Base-by-base conservation (phyloP, 2,888 invertebrate species). In the Brenthis hecate region DNA sequence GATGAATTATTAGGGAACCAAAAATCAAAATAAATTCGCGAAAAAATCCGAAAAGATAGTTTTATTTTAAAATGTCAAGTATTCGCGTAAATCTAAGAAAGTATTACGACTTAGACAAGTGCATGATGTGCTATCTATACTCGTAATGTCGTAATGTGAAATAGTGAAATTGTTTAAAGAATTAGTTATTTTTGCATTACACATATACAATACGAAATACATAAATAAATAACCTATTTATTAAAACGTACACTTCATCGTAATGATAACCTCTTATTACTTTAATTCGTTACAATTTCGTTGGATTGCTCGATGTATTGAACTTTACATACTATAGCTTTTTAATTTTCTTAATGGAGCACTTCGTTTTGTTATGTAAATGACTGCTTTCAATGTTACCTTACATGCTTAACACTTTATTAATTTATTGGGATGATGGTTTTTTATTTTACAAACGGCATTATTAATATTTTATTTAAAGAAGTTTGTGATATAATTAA, bases 311-410 rank as follows among this genome's bases (percentile, higher is more conserved):
- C 14, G n/a, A 56, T 57, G 8, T 53, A 36, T 68, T 56, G 16
- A 36, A 66, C 16, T n/a, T 54, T 56, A 56, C 43, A 66, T 62
- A 68, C 60, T 72, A 74, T 73, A 73, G 70, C 61, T 73, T 72
- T 76, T 75, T 75, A 77, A 78, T 77, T 76, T 75, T 71, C 71
- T 64, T 76, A 78, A 78, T 77, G 76, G 76, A 74, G 65, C 56
- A 65, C 64, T 73, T 68, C 70, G 56, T 69, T 67, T 48, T 28
- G 48, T 48, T 67, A 68, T 74, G 72, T 72, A 72, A 75, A 75
- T 73, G 69, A 72, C 53, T 65, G 68, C 68, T 56, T 69, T 71
- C 56, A 13, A 23, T 50, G 65, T n/a, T 55, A 47, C 64, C 58
- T 53, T 56, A 50, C 56, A 14, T 50, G 36, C n/a, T 53, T 47